Evolutionary conservation across 2,113 vertebrate genomes (phyloP), one percentile per base, ranked within the genome.

Genomic region (Oreochromis spilurus): DNA sequence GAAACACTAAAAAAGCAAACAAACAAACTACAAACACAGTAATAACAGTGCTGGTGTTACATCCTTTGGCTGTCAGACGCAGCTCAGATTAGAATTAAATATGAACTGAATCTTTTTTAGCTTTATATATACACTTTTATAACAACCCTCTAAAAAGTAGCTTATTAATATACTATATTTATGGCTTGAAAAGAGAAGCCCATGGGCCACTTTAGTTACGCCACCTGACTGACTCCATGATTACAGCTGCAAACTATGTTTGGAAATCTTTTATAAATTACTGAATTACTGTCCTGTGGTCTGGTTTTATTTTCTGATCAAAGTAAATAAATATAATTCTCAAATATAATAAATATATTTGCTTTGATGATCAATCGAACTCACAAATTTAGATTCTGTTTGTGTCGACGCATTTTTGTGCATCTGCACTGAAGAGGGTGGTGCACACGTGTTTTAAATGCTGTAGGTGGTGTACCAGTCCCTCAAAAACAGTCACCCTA

Each of bases 391-490:
- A 11, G 60, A 65, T 65, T 65, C 31, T 12, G 9, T 65, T 36
- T 65, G 60, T 65, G 34, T 11, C 10, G 0, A n/a, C 0, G 10
- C 17, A 21, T 0, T 12, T 65, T 12, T 65, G 17, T n/a, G 11
- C 1, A 36, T 65, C 10, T n/a, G 34, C 19, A n/a, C 60, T 13
- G 34, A 65, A 38, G 19, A 65, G 38, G 19, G 10, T 7, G 19
- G 60, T 0, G 34, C 10, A 0, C 19, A 65, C 10, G 34, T 36
- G 34, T 65, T 65, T 65, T 38, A 65, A 65, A 65, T 38, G 2
- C 34, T 12, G 10, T 38, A 38, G 10, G 19, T 60, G 29, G 57
- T 34, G 29, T 60, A 60, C 57, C 57, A 0, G 19, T 19, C 57
- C 29, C 29, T 60, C 16, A 60, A 36, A 36, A 36, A 3, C 34